Evolutionary conservation across 2,113 vertebrate genomes (phyloP), one percentile per base, ranked within the genome.

Genomic region (Oryzias celebensis): DNA sequence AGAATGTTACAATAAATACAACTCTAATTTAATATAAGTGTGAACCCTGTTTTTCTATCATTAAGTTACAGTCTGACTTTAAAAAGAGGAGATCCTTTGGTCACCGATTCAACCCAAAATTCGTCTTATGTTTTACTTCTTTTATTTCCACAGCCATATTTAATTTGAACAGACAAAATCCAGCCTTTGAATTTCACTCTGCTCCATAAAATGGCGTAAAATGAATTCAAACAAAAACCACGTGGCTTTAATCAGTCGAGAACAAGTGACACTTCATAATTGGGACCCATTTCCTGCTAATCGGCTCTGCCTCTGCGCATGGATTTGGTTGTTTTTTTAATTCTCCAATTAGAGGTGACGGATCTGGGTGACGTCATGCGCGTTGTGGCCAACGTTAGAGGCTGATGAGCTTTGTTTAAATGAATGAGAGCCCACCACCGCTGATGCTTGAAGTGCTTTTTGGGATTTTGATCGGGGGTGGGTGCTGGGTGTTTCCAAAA

Each of bases 351-450:
- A 77, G 66, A 72, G 36, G 53, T 28, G 52, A 23, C 3, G 41
- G 59, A 49, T 66, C 60, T 69, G 53, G 2, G 36, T 77, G 79
- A 86, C 85, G 85, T 89, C 80, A 86, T 4, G 16, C n/a, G 23
- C 14, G 23, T 54, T 14, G 58, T 20, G 46, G 42, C 82, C 80
- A 86, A 85, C 84, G 42, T 65, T 28, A 14, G 3, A 26, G 72
- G 20, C 58, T 58, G 65, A 54, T 72, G 53, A 58, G 65, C 22
- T 58, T 71, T 52, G 57, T 65, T 70, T 63, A 53, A 68, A 72
- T 17, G 41, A 26, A n/a, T 41, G 55, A 52, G 65, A 44, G 1
- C 17, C 15, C 24, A 15, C 31, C n/a, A 15, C 59, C 20, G 10
- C 7, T 42, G 31, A 41, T 12, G 18, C 18, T 41, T 42, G 13